Percentiles rank a stretch among this genome's conserved stretches.
Conservation (phyloP, 2,797 vertebrate species). For the Scleropages formosus region DNA sequence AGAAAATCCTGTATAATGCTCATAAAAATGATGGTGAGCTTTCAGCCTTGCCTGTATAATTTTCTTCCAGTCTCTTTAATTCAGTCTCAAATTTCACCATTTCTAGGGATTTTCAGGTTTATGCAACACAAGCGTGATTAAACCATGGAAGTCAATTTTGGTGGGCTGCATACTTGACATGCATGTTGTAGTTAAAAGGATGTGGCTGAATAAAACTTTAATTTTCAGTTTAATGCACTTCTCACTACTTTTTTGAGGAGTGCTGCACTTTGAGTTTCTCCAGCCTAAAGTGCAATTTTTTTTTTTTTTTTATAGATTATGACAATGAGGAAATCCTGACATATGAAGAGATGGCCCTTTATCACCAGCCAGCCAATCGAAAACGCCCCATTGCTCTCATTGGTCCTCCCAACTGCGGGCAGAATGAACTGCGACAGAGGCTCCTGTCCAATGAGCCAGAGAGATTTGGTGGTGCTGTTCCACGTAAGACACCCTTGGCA, state of each 20-base stretch:
- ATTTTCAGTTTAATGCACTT: neutral
- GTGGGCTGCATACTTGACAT: too few relatives aligned
- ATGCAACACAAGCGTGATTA: too few relatives aligned
- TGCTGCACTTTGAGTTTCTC: neutral
- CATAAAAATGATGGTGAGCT: constrained; percentile 89
- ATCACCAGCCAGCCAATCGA: constrained; percentile 94
- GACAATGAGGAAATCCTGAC: constrained; percentile 94
- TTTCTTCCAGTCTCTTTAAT: too few relatives aligned
- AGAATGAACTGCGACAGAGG: constrained; percentile 84
- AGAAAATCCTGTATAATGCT: constrained; percentile 88
- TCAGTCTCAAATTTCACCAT: too few relatives aligned
- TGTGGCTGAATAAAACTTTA: neutral
- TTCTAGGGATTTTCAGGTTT: too few relatives aligned
- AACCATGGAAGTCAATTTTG: too few relatives aligned
- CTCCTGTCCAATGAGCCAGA: constrained; percentile 85
- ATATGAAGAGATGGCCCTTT: constrained; percentile 97
- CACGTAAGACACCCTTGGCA: constrained; percentile 70
- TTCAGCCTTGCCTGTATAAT: neutral
- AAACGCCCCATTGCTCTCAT: constrained; percentile 92
- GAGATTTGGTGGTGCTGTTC: constrained; percentile 86
- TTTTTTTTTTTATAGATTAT: constrained; percentile 66
- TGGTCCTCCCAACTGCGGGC: constrained; percentile 87
- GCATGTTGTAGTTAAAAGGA: neutral
- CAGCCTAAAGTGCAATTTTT: neutral
- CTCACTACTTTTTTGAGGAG: neutral